Evolutionary conservation across 2,888 invertebrate species (phyloP).

Genomic region (Cephus pulcher): DNA sequence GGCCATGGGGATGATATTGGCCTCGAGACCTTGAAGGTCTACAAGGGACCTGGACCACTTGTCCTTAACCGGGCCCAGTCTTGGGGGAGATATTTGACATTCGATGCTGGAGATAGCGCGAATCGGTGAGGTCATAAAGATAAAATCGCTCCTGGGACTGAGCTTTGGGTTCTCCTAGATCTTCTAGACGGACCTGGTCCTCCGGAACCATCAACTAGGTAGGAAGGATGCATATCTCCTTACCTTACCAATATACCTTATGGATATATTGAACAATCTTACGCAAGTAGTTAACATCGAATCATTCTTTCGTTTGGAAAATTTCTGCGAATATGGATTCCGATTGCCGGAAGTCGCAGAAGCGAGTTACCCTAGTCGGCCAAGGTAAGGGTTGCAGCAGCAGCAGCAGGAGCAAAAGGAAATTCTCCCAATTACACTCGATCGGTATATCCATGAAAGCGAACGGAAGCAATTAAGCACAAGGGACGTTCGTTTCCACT

Average conservation of each 20-base stretch:
- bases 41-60: constrained; percentile 4
- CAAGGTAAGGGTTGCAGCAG: neutral
- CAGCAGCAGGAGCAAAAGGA: neutral
- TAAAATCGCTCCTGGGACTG: constrained; percentile 12
- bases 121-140: constrained; percentile 21
- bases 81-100: constrained; percentile 22
- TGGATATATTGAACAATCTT: neutral
- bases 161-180: neutral
- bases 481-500: constrained; percentile 30
- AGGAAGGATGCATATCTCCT: neutral
- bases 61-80: neutral
- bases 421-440: constrained; percentile 41
- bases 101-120: constrained; percentile 21
- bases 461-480: constrained; percentile 45
- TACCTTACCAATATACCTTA: neutral
- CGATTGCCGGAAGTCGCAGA: neutral
- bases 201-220: neutral
- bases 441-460: constrained; percentile 28
- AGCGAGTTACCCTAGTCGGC: neutral
- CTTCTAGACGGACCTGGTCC: neutral
- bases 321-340: neutral
- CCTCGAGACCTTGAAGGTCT: constrained; percentile 4
- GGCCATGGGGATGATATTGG: constrained; percentile 19
- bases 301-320: neutral
- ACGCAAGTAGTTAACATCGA: neutral